Conservation (phyloP, 2,113 vertebrate species). For the Danionella cerebrum region DNA sequence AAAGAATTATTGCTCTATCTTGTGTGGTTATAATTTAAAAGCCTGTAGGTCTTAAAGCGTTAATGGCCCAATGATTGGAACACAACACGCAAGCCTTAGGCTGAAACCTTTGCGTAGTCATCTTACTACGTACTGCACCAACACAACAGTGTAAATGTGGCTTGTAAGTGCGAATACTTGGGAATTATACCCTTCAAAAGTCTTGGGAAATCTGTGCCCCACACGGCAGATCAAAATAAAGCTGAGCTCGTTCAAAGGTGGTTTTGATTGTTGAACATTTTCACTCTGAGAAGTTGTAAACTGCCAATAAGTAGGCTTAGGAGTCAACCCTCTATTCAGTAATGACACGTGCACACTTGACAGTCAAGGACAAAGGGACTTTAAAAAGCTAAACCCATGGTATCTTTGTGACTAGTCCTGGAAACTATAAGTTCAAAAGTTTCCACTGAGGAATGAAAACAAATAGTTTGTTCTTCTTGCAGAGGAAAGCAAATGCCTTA, state of each 20-base stretch:
- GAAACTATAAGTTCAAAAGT: background rate
- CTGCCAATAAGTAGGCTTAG: constrained; percentile 1
- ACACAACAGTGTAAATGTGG: no score
- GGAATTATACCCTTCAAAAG: constrained; percentile 27
- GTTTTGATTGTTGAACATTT: background rate
- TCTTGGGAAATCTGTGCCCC: constrained; percentile 4
- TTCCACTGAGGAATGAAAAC: background rate
- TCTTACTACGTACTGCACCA: no score
- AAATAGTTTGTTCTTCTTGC: constrained; percentile 11
- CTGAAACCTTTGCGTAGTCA: no score
- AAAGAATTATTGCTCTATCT: no score
- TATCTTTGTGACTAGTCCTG: background rate
- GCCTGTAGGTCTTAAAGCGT: no score
- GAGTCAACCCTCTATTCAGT: background rate
- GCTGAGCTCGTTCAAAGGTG: background rate
- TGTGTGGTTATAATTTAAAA: no score
- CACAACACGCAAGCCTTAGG: no score
- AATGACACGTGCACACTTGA: constrained; percentile 7
- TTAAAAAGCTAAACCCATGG: constrained; percentile 7
- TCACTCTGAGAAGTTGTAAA: constrained; percentile 14
- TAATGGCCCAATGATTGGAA: no score
- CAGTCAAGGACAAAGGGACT: constrained; percentile 8
- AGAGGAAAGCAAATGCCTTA: constrained; percentile 18
- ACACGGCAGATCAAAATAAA: background rate
- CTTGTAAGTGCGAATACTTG: no score